A percentile compares a stretch with the other conserved stretches of the same genome.
phyloP scores from a whole-genome alignment of 1,140 invertebrate genomes.

The Hycleus phaleratus region DNA sequence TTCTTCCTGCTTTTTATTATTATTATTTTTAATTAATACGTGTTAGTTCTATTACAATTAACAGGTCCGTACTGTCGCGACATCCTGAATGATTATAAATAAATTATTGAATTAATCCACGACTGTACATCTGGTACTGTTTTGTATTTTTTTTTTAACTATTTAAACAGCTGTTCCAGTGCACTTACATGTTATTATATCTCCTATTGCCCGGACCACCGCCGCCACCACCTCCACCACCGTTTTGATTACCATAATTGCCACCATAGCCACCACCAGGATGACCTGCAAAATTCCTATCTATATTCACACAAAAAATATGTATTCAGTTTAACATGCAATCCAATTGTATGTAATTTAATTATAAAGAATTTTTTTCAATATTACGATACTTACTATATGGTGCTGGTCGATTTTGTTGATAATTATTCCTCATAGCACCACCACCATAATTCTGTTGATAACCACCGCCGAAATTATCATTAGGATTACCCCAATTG shows the following conservation, averaged over 20 bases:
- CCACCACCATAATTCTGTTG: conserved; percentile 66
- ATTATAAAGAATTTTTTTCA: not conserved
- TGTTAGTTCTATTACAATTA: conserved; percentile 1
- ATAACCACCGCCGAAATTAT: conserved; percentile 65
- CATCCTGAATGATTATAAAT: not conserved
- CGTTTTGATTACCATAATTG: conserved; percentile 36
- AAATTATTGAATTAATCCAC: not conserved
- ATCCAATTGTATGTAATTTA: not conserved
- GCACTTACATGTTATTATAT: conserved; percentile 34
- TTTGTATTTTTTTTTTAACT: not conserved
- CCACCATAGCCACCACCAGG: conserved; percentile 40
- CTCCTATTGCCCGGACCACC: conserved; percentile 46
- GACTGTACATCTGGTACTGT: conserved; percentile 16
- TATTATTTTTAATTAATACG: not conserved
- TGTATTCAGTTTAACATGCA: not conserved
- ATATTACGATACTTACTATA: conserved; percentile 46
- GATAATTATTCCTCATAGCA: conserved; percentile 55
- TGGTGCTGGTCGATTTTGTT: conserved; percentile 53
- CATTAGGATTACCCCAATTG: conserved; percentile 50
- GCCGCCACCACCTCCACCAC: conserved; percentile 42
- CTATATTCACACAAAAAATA: conserved; percentile 14
- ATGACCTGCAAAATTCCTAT: conserved; percentile 36
- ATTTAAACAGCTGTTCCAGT: conserved; percentile 12
- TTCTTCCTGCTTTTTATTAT: too few relatives aligned
- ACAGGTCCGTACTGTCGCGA: not conserved